Conservation (phyloP, 2,797 vertebrate genomes). For the Poliocrania exsul region DNA sequence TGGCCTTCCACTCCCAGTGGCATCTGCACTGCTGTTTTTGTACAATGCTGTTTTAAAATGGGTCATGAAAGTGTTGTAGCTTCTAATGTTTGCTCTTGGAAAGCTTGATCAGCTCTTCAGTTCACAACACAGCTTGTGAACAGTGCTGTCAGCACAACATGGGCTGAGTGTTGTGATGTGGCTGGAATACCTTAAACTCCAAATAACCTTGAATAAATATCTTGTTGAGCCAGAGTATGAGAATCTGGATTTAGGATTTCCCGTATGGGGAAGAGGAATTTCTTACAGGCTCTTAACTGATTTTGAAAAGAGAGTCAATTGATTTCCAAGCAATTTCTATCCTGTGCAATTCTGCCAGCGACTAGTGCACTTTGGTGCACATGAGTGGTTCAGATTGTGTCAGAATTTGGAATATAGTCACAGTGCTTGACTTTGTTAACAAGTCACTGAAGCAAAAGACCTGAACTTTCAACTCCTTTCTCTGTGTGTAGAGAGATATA, state of each 20-base stretch:
- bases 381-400: not conserved
- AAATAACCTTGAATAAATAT: not conserved
- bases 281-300: not conserved
- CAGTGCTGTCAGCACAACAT: not conserved
- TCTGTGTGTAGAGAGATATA: fast-evolving
- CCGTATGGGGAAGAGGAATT: not conserved
- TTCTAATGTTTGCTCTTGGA: not conserved
- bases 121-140: not conserved
- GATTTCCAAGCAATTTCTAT: not conserved
- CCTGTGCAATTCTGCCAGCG: not conserved
- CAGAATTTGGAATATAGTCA: not conserved
- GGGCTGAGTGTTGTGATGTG: not conserved
- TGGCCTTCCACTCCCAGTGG: not conserved
- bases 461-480: not conserved
- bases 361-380: not conserved
- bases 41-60: not conserved
- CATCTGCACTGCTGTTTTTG: not conserved
- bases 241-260: not conserved
- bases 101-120: not conserved
- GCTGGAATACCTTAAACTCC: not conserved
- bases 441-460: not conserved
- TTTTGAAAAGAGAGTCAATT: not conserved
- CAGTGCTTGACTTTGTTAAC: not conserved
- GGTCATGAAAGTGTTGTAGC: not conserved
- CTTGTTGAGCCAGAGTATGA: not conserved